Evolutionary conservation across 2,797 vertebrate species (phyloP).

Genomic region (Platyrinchus mystaceus): DNA sequence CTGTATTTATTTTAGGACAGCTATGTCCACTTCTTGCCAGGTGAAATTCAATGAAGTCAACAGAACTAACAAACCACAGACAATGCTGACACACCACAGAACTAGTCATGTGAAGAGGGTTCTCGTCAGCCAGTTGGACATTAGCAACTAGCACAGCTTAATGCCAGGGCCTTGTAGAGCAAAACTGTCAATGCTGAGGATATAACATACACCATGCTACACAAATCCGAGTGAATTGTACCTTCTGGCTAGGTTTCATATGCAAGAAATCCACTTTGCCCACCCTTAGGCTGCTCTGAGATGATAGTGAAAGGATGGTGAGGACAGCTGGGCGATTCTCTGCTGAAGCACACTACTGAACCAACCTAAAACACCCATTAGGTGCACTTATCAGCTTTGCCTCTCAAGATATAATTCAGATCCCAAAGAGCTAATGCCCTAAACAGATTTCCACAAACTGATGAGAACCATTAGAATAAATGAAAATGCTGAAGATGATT

Average conservation of each 20-base stretch:
- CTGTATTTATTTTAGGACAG: neutral
- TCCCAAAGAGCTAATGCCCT: neutral
- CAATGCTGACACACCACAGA: fast-evolving
- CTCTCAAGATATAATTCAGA: neutral
- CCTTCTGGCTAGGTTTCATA: neutral
- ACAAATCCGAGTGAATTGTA: neutral
- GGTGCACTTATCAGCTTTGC: neutral
- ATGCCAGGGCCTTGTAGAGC: neutral
- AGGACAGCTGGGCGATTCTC: neutral
- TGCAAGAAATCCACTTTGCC: neutral
- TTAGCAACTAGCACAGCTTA: neutral
- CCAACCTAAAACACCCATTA: neutral
- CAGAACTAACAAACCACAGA: neutral
- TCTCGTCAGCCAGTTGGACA: fast-evolving
- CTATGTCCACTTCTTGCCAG: neutral
- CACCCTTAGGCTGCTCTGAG: neutral
- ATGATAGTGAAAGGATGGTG: fast-evolving
- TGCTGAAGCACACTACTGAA: neutral
- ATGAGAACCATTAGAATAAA: neutral
- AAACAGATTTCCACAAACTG: neutral
- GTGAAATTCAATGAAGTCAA: neutral
- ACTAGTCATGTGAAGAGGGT: fast-evolving
- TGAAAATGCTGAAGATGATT: neutral
- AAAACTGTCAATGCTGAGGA: neutral
- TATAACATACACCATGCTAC: fast-evolving